Evolutionary conservation across 2,888 invertebrate genomes (phyloP), one percentile per base, ranked within the genome.

Genomic region (Ptilodon capucinus): DNA sequence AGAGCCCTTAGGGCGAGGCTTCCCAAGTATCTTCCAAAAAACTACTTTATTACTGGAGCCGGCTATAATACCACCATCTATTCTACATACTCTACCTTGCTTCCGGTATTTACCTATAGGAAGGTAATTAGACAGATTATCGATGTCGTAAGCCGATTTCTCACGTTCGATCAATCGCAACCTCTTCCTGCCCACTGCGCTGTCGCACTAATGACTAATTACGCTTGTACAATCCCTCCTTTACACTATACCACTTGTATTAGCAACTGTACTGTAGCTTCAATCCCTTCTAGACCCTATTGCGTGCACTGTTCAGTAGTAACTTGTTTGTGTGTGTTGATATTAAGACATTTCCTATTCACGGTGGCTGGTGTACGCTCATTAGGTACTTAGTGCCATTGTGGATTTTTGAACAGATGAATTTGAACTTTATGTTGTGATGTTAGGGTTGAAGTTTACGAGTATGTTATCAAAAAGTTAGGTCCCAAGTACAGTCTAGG

Each of bases 171-270:
- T 84, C 84, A 82, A 81, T 81, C 79, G 77, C 68, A 57, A 73
- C 80, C 81, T 78, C 81, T 83, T 84, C 84, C 84, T 81, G 80
- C 82, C 83, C 79, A 80, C 79, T 78, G 72, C 76, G 76, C 75
- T 78, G 82, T 83, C 84, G 78, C 60, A 46, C 83, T 88, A 88
- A 87, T 85, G 84, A 88, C 88, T 87, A 86, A 88, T 88, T 88
- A 87, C 81, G 79, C 79, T 80, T 84, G 84, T 81, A 84, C 81
- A 80, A 85, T 85, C 83, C 81, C 74, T 77, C 76, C 70, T 66
- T 61, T 59, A 74, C 79, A 72, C 74, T 74, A 69, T 76, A 74
- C 75, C 73, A 73, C 74, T 74, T 68, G 74, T 74, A 74, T 66
- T 69, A 66, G 58, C 57, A 57, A 56, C 49, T 44, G 42, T 41